These are phyloP conservation scores for Cryptoblepharus egeriae DNA, from an alignment of 2,797 vertebrate genomes.

Conservation along the genomic window DNA sequence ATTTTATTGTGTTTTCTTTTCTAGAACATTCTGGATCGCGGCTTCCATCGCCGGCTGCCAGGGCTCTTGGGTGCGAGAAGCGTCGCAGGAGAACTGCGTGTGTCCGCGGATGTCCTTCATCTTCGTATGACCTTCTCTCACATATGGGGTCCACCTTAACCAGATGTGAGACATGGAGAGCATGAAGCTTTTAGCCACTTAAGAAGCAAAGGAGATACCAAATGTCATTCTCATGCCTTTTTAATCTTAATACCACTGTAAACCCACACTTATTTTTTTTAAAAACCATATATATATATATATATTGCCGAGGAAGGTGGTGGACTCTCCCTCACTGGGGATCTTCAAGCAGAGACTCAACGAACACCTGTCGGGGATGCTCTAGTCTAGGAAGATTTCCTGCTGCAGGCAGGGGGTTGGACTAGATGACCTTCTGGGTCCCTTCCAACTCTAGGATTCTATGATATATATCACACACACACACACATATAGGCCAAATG, in stretches of 20 bases:
- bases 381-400: too few relatives aligned
- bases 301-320: too few relatives aligned
- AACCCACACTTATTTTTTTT: slow-evolving; percentile 58
- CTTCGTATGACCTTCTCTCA: slow-evolving; percentile 77
- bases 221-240: slow-evolving; percentile 68
- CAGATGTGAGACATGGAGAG: not conserved
- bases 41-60: slow-evolving; percentile 82
- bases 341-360: too few relatives aligned
- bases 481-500: too few relatives aligned
- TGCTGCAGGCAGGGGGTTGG: too few relatives aligned
- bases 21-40: slow-evolving; percentile 86
- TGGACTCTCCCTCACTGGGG: too few relatives aligned
- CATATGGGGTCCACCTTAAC: not conserved
- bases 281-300: slow-evolving; percentile 2
- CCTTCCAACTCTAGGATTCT: too few relatives aligned
- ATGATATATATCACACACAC: too few relatives aligned
- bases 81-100: slow-evolving; percentile 77
- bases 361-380: too few relatives aligned
- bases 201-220: not conserved
- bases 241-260: slow-evolving; percentile 66
- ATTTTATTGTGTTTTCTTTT: slow-evolving; percentile 25
- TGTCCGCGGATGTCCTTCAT: slow-evolving; percentile 84
- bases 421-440: too few relatives aligned
- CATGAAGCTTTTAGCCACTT: not conserved
- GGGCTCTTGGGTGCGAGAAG: slow-evolving; percentile 85